Evolutionary conservation across 2,113 vertebrate genomes (phyloP), one percentile per base, ranked within the genome.

Genomic region (Fukomys damarensis): DNA sequence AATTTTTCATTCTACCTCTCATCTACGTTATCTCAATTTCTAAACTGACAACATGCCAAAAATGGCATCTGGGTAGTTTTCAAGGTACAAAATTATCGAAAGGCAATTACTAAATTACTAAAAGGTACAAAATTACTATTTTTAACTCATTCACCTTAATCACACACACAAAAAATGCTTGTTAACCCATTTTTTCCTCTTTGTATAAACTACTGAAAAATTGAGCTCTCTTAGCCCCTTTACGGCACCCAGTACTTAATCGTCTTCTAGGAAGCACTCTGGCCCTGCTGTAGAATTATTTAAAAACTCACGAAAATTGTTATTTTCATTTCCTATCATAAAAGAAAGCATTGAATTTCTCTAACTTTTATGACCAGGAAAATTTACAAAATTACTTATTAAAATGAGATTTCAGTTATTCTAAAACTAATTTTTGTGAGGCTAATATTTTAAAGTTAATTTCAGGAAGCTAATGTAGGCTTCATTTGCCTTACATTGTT

Each of bases 371-470:
- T 85, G 56, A 92, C 88, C n/a, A 85, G 24, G 32, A 86, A 95
- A 93, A 82, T 82, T 81, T 35, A 93, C 32, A 66, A 92, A 89
- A 87, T 63, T 81, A 92, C 16, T 96, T 91, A 90, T 82, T 90
- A 95, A 95, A 95, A 79, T 96, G 24, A 56, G 3, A 86, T 88
- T 79, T 96, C 13, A 61, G 65, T 89, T 30, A 95, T 74, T 91
- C 89, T 87, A 52, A 70, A 95, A 72, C 74, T 93, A 80, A 74
- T 88, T 94, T 92, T 96, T 70, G 54, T 92, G 70, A 91, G 86
- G 11, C 30, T 92, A 82, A 92, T 94, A 74, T 77, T 74, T 94
- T 76, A 46, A 88, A 82, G 81, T 97, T 91, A 89, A 89, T 95
- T 95, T 93, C 52, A 58, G 59, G 63, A 76, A 52, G 52, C 22